Base-by-base conservation (phyloP, 2,797 vertebrate species). In the Schizopygopsis pylzovi region DNA sequence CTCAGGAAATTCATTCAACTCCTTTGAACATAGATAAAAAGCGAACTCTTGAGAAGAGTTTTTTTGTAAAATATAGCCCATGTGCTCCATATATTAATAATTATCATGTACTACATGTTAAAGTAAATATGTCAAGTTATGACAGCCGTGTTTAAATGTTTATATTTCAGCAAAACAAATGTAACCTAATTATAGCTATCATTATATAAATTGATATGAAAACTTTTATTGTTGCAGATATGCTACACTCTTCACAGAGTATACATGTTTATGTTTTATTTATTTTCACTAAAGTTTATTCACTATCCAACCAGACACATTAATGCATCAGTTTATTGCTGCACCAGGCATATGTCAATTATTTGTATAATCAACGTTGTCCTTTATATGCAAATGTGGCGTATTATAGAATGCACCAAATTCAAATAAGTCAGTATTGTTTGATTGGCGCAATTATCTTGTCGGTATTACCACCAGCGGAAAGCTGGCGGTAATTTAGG, bases 401-500 rank as follows among this genome's bases (percentile, higher is more conserved):
- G 39, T 70, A 39, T 81, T 81, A 81, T 54, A 49, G 63, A 81
- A 68, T 54, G 61, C 63, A n/a, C 12, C 11, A 4, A 81, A 81
- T 52, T 68, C 45, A 81, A 45, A 45, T 73, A 22, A 28, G 41
- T 73, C 49, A 76, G 11, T 25, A 47, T 47, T 83, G 65, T 87
- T 77, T 59, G 52, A 54, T 70, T n/a, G 16, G 67, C 20, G 18
- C 77, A 65, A 75, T 81, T 81, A 81, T 12, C 63, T 39, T 70
- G n/a, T 70, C 13, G 7, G 33, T 81, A 52, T 81, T 81, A 81
- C 79, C 65, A 52, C 79, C 79, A 33, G 20, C 33, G 0, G 47
- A 67, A 81, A 81, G 79, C 79, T 39, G 65, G 11, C 20, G 9
- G 79, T 81, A 70, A 81, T 81, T 81, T 39, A 70, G 47, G 47